These are phyloP conservation scores for Alloscopus bannaensis DNA, from an alignment of 2,888 invertebrate species.

Conservation along the genomic window DNA sequence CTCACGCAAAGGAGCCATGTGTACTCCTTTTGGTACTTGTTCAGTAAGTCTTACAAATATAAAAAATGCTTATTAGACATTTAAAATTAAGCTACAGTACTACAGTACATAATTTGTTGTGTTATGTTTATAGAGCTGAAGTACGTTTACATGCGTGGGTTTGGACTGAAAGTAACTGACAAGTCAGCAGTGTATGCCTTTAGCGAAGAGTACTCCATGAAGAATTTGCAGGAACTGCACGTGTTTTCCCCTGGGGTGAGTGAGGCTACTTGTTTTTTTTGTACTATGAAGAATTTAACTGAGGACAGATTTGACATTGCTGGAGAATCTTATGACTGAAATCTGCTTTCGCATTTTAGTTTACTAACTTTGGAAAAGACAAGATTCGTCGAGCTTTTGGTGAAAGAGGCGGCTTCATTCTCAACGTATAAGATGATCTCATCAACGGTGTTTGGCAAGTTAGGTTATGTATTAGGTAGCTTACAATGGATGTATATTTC, in stretches of 20 bases:
- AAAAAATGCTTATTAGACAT: not conserved
- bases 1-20: not conserved
- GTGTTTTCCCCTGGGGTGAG: slow-evolving; percentile 35
- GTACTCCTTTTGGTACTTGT: slow-evolving; percentile 3
- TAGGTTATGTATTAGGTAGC: too few relatives aligned
- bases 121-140: slow-evolving; percentile 13
- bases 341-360: slow-evolving; percentile 17
- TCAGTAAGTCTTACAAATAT: slow-evolving; percentile 3
- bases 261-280: not conserved
- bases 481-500: too few relatives aligned
- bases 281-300: not conserved
- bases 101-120: not conserved
- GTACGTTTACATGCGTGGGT: slow-evolving; percentile 25
- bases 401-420: slow-evolving; percentile 6
- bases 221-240: slow-evolving; percentile 20
- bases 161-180: slow-evolving; percentile 34
- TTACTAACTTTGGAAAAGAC: slow-evolving; percentile 29
- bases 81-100: not conserved
- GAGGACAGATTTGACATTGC: too few relatives aligned
- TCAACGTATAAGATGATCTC: slow-evolving; percentile 12
- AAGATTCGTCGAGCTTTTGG: slow-evolving; percentile 21
- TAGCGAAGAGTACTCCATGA: slow-evolving; percentile 5
- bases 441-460: too few relatives aligned
- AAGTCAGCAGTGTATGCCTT: slow-evolving; percentile 23
- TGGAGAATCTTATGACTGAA: not conserved